phyloP scores from a whole-genome alignment of 2,888 invertebrate genomes.

The Andricus curvator region DNA sequence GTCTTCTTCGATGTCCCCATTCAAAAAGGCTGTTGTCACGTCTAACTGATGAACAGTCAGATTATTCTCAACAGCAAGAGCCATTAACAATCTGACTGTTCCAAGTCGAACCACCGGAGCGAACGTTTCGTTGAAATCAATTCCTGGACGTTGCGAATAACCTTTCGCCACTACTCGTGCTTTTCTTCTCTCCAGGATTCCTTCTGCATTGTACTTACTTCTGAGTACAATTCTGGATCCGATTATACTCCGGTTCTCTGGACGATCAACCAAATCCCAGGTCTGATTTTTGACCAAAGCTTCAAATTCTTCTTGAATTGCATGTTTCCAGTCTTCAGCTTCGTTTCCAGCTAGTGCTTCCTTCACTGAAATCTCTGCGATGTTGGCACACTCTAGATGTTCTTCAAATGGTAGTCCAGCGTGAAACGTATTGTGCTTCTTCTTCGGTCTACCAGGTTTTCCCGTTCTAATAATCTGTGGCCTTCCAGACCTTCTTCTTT shows the following conservation, averaged over 20 bases:
- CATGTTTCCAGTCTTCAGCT: neutral
- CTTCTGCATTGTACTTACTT: too few species aligned
- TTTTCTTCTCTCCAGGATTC: too few species aligned
- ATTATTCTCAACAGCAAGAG: too few species aligned
- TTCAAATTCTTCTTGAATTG: conserved; percentile 7
- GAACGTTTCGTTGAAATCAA: too few species aligned
- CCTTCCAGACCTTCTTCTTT: neutral
- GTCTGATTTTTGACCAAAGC: neutral
- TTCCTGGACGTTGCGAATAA: too few species aligned
- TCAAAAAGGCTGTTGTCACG: neutral
- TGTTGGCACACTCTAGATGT: neutral
- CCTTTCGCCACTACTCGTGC: too few species aligned
- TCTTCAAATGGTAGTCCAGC: neutral
- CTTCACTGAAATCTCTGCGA: neutral
- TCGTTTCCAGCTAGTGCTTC: neutral
- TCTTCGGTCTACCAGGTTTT: neutral
- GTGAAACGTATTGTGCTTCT: neutral
- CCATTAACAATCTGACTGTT: too few species aligned
- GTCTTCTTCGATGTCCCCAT: neutral
- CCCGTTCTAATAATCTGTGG: neutral
- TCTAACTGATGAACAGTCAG: too few species aligned
- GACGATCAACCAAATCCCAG: too few species aligned
- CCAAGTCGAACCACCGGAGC: too few species aligned
- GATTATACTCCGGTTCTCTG: too few species aligned
- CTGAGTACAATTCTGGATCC: too few species aligned